Evolutionary conservation across 2,113 vertebrate genomes (phyloP).

Genomic region (Kryptolebias marmoratus): DNA sequence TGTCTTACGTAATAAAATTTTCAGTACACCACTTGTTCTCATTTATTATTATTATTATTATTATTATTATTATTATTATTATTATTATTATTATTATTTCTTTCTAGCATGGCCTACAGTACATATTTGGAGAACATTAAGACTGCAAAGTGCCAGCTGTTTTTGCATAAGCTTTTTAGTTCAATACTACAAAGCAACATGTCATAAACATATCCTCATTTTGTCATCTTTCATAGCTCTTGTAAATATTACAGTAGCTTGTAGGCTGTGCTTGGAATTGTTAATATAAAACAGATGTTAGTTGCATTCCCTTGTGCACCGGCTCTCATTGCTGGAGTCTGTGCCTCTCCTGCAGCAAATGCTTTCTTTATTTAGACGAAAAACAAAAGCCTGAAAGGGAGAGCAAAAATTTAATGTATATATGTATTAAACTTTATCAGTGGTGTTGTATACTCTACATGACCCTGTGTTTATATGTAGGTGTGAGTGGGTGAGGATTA

Average conservation of each 20-base stretch:
- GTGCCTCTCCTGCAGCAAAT: slow-evolving; percentile 41
- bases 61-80: not conserved
- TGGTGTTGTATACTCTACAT: not conserved
- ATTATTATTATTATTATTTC: not conserved
- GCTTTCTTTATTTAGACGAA: slow-evolving; percentile 49
- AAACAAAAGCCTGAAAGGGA: not conserved
- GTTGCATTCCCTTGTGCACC: slow-evolving; percentile 53
- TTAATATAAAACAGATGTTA: slow-evolving; percentile 76
- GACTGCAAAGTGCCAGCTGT: slow-evolving; percentile 14
- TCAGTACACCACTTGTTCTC: slow-evolving; percentile 33
- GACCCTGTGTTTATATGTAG: not conserved
- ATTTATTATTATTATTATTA: slow-evolving; percentile 7
- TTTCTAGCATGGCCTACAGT: not conserved
- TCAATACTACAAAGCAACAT: slow-evolving; percentile 40
- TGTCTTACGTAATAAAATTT: slow-evolving; percentile 46
- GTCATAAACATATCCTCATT: slow-evolving; percentile 61
- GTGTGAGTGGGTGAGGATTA: slow-evolving; percentile 32
- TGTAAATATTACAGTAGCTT: slow-evolving; percentile 69
- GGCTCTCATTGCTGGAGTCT: slow-evolving; percentile 39
- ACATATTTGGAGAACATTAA: slow-evolving; percentile 31
- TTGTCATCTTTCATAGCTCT: slow-evolving; percentile 46
- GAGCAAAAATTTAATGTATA: not conserved
- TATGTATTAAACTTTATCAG: not conserved
- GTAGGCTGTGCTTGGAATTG: slow-evolving; percentile 58
- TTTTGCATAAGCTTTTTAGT: slow-evolving; percentile 20